These are phyloP conservation scores for Periparus ater DNA, from an alignment of 2,797 vertebrate genomes.

Conservation along the genomic window DNA sequence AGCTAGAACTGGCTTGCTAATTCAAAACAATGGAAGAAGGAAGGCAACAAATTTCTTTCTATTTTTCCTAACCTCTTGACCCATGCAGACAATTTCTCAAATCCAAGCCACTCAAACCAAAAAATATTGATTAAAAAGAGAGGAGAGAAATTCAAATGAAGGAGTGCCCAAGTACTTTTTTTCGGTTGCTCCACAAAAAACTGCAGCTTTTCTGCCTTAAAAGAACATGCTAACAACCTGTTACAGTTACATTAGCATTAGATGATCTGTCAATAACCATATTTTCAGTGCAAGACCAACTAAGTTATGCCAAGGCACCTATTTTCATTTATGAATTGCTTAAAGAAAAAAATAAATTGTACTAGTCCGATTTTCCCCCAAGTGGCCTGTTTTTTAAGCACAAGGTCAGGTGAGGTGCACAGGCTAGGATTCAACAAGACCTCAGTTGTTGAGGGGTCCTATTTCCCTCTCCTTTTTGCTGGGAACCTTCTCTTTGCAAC, in stretches of 20 bases:
- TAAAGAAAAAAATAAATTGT: not conserved
- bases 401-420: not conserved
- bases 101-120: not conserved
- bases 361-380: too few species aligned
- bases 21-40: not conserved
- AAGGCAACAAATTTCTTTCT: not conserved
- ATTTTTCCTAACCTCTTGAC: not conserved
- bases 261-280: not conserved
- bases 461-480: not conserved
- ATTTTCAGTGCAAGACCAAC: not conserved
- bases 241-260: not conserved
- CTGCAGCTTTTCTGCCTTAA: not conserved
- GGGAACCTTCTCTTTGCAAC: not conserved
- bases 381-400: not conserved
- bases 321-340: not conserved
- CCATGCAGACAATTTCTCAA: not conserved
- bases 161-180: rapidly evolving
- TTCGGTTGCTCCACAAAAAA: not conserved
- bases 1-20: not conserved
- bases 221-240: not conserved
- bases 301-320: not conserved
- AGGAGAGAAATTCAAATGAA: not conserved
- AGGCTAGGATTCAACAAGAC: not conserved
- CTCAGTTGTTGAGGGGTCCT: not conserved
- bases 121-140: not conserved